These are phyloP conservation scores for Trachymyrmex septentrionalis DNA, from an alignment of 1,140 invertebrate genomes.

Conservation along the genomic window DNA sequence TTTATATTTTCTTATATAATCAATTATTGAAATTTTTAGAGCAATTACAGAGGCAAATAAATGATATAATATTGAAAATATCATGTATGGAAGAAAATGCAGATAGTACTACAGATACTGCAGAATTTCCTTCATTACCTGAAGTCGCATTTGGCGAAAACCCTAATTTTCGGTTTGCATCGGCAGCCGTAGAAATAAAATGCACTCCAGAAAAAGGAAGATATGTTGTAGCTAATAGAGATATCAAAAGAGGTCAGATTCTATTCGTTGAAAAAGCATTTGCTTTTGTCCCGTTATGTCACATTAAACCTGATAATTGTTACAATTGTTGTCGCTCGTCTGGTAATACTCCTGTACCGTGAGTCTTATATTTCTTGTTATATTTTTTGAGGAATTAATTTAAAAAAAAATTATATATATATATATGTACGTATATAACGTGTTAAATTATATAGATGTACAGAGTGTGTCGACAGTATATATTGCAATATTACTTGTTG, in stretches of 20 bases:
- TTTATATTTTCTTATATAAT: slow-evolving; percentile 21
- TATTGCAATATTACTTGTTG: slow-evolving; percentile 91
- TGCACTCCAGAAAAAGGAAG: slow-evolving; percentile 85
- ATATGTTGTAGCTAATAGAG: slow-evolving; percentile 86
- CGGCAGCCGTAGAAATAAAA: slow-evolving; percentile 76
- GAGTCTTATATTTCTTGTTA: slow-evolving; percentile 75
- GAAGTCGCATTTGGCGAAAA: slow-evolving; percentile 77
- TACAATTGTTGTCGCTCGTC: slow-evolving; percentile 87
- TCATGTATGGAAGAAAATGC: slow-evolving; percentile 1
- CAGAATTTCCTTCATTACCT: slow-evolving; percentile 50
- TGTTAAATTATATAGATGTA: slow-evolving; percentile 87
- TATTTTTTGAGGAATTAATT: background rate
- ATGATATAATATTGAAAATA: slow-evolving; percentile 18
- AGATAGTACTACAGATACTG: background rate
- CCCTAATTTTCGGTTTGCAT: slow-evolving; percentile 79
- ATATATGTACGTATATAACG: background rate
- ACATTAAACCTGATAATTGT: slow-evolving; percentile 83
- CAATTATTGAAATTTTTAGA: slow-evolving; percentile 51
- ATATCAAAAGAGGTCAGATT: slow-evolving; percentile 89
- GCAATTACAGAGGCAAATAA: slow-evolving; percentile 63
- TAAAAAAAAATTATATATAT: background rate
- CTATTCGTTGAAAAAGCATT: slow-evolving; percentile 91
- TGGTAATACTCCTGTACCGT: slow-evolving; percentile 85
- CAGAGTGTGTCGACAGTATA: slow-evolving; percentile 88
- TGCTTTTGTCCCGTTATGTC: slow-evolving; percentile 88